Percentiles rank a stretch among this genome's conserved stretches.
Evolutionary conservation across 2,888 invertebrate genomes (phyloP).

Genomic region (Sarcophaga caerulescens): DNA sequence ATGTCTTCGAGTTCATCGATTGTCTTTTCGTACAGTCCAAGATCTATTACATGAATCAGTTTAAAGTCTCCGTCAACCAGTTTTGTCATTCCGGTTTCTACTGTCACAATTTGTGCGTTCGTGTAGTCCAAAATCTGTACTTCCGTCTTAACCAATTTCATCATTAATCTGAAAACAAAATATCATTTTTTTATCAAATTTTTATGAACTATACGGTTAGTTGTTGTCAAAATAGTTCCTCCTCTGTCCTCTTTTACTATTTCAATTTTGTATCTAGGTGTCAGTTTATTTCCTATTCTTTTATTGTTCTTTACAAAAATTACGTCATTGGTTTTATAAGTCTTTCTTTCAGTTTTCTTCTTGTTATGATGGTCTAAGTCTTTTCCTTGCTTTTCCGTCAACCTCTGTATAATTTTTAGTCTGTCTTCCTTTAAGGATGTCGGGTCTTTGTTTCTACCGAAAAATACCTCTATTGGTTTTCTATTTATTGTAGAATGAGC

Average conservation of each 20-base stretch:
- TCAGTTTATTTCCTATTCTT: conserved; percentile 31
- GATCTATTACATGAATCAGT: too few relatives aligned
- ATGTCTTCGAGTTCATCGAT: too few relatives aligned
- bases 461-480: conserved; percentile 65
- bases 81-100: neutral
- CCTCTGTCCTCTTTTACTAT: conserved; percentile 37
- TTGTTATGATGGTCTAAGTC: too few relatives aligned
- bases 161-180: too few relatives aligned
- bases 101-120: conserved; percentile 5
- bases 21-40: too few relatives aligned
- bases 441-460: too few relatives aligned
- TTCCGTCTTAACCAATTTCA: neutral
- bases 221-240: conserved; percentile 9
- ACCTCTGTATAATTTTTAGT: too few relatives aligned
- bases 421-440: too few relatives aligned
- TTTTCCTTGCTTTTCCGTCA: too few relatives aligned
- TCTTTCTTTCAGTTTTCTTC: neutral
- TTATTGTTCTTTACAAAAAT: conserved; percentile 39
- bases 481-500: conserved; percentile 61
- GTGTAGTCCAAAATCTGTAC: conserved; percentile 41
- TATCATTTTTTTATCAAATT: neutral
- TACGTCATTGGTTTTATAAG: conserved; percentile 4
- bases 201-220: conserved; percentile 6
- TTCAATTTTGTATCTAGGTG: conserved; percentile 17
- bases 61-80: too few relatives aligned